Base-by-base conservation (phyloP, 2,888 invertebrate species). In the Drosophila meridionalis region DNA sequence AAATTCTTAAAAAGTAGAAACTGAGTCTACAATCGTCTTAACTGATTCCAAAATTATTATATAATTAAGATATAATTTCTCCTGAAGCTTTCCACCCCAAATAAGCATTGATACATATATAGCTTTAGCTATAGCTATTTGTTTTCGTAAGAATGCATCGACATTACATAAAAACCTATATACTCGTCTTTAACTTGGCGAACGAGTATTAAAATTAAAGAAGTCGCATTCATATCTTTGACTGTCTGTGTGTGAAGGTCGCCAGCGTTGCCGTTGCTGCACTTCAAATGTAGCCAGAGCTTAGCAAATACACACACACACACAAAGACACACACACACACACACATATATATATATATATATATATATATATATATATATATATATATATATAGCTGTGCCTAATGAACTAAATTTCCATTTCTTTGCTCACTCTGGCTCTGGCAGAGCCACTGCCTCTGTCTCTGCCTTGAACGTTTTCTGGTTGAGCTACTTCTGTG, bases 351-450 rank as follows among this genome's bases (percentile, higher is more conserved):
- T 2, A 40, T 6, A 40, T 0, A 40, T 4, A 14, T 14, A 40
- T 40, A 40, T 40, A 14, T 6, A 43, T 9, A 20, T 20, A 43
- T 4, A 9, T 20, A 43, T 20, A 34, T 12, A 45, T 14, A n/a
- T 14, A 57, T 36, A 9, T 14, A 67, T 60, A 62, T 61, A 67
- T 71, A 62, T 56, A 65, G 73, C 73, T 63, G 70, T 87, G 73
- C 74, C 84, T 83, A 86, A 88, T 86, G 82, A 88, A 88, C 87
- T 80, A 77, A 80, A 86, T 86, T 86, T 80, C 59, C 65, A 80
- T 80, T 75, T 69, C 66, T 76, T 75, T 73, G 71, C 70, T 60
- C 56, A 30, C 56, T 42, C 34, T 26, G 20, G n/a, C 38, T 7
- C 38, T 43, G 36, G 3, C 28, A 30, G 30, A 55, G 50, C 58